phyloP scores from a whole-genome alignment of 2,113 vertebrate species.

The Tylochromis polylepis region DNA sequence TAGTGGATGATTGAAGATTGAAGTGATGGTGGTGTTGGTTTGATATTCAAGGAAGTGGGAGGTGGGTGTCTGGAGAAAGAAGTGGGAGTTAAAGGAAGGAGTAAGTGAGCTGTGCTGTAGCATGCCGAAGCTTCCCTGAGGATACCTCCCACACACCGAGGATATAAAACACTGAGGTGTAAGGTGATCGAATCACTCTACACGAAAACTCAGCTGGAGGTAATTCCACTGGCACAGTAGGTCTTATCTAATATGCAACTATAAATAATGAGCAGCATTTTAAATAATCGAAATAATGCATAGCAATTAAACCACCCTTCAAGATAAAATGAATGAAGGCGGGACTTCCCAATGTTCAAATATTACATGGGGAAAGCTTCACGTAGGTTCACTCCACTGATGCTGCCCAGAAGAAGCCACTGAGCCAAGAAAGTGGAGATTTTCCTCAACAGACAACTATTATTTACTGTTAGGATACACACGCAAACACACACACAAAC shows the following conservation, averaged over 20 bases:
- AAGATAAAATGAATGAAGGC: not conserved
- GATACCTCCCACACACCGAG: not conserved
- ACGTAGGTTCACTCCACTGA: not conserved
- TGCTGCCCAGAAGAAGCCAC: not conserved
- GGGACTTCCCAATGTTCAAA: not conserved
- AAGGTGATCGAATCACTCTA: not conserved
- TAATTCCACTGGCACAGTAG: not conserved
- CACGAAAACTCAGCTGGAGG: not conserved
- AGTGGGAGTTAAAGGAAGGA: not conserved
- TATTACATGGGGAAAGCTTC: not conserved
- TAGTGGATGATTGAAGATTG: not conserved
- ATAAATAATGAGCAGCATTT: not conserved
- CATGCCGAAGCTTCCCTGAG: not conserved
- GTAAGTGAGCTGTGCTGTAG: not conserved
- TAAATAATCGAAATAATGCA: not conserved
- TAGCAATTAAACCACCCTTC: not conserved
- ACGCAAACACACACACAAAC: not conserved
- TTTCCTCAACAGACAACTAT: conserved; percentile 9
- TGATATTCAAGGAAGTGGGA: not conserved
- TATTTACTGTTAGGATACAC: conserved; percentile 18
- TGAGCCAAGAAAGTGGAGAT: conserved; percentile 15
- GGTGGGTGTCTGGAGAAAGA: not conserved
- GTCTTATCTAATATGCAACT: not conserved
- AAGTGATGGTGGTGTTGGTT: not conserved
- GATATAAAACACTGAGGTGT: not conserved